Evolutionary conservation across 2,888 invertebrate genomes (phyloP).

Genomic region (Cenopis cana): DNA sequence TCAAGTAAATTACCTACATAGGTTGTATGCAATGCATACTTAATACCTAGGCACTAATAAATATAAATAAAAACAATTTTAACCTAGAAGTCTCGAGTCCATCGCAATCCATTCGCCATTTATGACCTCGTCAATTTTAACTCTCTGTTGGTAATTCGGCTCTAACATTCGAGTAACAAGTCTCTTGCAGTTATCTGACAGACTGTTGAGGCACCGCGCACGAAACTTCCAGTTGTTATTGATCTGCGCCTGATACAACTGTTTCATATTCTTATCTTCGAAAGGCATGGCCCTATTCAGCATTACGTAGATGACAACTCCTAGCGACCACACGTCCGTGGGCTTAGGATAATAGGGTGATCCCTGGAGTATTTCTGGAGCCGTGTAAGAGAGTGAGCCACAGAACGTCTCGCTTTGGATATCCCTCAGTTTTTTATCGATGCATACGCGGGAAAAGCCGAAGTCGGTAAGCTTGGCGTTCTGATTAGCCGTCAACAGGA

Average conservation of each 20-base stretch:
- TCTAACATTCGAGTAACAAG: conserved; percentile 87
- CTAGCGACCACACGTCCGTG: conserved; percentile 93
- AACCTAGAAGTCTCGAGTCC: conserved; percentile 85
- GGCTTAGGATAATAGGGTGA: conserved; percentile 89
- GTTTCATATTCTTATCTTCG: conserved; percentile 90
- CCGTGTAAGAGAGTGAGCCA: conserved; percentile 94
- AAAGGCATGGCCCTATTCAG: conserved; percentile 94
- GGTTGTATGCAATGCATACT: neutral
- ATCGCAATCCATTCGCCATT: conserved; percentile 87
- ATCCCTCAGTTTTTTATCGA: conserved; percentile 71
- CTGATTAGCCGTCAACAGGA: conserved; percentile 89
- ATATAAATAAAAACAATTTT: neutral
- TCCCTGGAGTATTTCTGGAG: conserved; percentile 94
- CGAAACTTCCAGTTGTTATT: conserved; percentile 88
- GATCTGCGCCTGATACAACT: conserved; percentile 86
- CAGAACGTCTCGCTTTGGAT: conserved; percentile 92
- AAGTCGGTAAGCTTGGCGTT: conserved; percentile 93
- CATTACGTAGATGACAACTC: conserved; percentile 92
- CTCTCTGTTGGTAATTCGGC: conserved; percentile 86
- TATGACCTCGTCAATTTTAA: conserved; percentile 85
- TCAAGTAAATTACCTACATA: neutral
- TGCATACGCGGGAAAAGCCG: conserved; percentile 88
- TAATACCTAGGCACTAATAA: neutral
- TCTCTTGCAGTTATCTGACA: conserved; percentile 87
- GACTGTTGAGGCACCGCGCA: conserved; percentile 83